Percentiles rank a stretch among this genome's conserved stretches.
phyloP scores from a whole-genome alignment of 2,797 vertebrate species.

The Leptodactylus fallax region DNA sequence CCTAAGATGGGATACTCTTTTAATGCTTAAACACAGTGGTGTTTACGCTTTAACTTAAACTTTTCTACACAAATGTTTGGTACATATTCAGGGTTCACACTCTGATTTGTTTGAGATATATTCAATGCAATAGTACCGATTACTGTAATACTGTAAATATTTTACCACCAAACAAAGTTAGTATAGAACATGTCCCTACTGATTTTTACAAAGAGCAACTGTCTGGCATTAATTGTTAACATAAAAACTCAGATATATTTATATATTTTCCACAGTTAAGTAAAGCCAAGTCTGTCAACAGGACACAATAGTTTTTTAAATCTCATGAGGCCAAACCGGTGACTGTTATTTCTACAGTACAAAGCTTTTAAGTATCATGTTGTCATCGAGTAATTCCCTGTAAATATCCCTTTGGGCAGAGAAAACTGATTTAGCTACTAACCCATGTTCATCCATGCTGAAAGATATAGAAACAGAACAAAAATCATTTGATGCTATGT shows the following conservation, averaged over 20 bases:
- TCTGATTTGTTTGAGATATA: too few relatives aligned
- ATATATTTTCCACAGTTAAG: neutral
- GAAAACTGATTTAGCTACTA: slow-evolving; percentile 35
- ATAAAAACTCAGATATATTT: neutral
- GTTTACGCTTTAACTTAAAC: too few relatives aligned
- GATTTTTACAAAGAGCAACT: neutral
- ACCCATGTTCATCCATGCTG: slow-evolving; percentile 31
- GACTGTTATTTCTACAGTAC: slow-evolving; percentile 25
- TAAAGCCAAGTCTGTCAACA: slow-evolving; percentile 34
- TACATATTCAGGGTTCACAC: too few relatives aligned
- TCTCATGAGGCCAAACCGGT: slow-evolving; percentile 2
- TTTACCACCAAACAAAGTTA: neutral
- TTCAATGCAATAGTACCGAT: neutral
- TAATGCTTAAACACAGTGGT: too few relatives aligned
- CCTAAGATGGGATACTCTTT: too few relatives aligned
- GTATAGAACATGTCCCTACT: neutral
- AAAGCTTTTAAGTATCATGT: slow-evolving; percentile 40
- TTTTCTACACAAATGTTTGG: too few relatives aligned
- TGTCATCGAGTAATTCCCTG: slow-evolving; percentile 47
- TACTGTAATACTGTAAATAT: neutral
- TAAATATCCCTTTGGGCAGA: slow-evolving; percentile 55
- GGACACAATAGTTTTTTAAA: slow-evolving; percentile 29
- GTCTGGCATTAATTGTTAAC: neutral
- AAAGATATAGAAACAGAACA: slow-evolving; percentile 47
- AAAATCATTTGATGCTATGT: slow-evolving; percentile 33